Percentiles rank a stretch among this genome's conserved stretches.
Evolutionary conservation across 2,888 invertebrate species (phyloP).

Genomic region (Athrips mouffetella): DNA sequence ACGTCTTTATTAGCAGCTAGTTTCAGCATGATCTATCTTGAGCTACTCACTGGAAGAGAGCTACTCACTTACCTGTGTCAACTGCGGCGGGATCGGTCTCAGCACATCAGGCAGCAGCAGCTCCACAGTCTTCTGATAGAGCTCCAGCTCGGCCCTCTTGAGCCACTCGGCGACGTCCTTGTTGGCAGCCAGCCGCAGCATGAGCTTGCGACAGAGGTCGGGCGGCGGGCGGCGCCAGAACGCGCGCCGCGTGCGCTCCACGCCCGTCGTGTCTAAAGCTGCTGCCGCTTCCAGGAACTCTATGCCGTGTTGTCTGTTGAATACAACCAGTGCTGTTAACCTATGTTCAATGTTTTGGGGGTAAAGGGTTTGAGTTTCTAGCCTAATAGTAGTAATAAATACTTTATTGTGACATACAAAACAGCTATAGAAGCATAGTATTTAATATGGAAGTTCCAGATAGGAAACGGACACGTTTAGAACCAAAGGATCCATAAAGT

Average conservation of each 20-base stretch:
- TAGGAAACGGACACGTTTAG: too few species aligned
- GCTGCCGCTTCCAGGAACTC: slow-evolving; percentile 94
- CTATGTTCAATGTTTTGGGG: neutral
- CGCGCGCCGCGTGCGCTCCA: slow-evolving; percentile 93
- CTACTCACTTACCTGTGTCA: slow-evolving; percentile 90
- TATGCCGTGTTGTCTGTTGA: slow-evolving; percentile 90
- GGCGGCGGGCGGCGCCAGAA: slow-evolving; percentile 93
- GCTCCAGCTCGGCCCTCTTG: slow-evolving; percentile 89
- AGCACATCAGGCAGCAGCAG: slow-evolving; percentile 97
- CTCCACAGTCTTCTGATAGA: slow-evolving; percentile 97
- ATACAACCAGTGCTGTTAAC: neutral
- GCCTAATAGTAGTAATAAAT: too few species aligned
- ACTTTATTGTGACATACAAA: too few species aligned
- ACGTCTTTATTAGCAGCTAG: slow-evolving; percentile 78
- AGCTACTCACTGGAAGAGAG: too few species aligned
- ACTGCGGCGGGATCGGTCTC: slow-evolving; percentile 93
- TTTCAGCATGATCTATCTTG: slow-evolving; percentile 92
- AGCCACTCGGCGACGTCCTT: slow-evolving; percentile 85
- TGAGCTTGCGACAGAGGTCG: slow-evolving; percentile 93
- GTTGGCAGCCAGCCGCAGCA: slow-evolving; percentile 83
- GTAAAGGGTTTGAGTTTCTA: too few species aligned
- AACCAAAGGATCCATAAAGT: too few species aligned
- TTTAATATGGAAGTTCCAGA: too few species aligned
- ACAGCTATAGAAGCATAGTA: too few species aligned
- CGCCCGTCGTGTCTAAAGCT: slow-evolving; percentile 91